phyloP scores from a whole-genome alignment of 1,140 invertebrate genomes.

The Gryllus bimaculatus region DNA sequence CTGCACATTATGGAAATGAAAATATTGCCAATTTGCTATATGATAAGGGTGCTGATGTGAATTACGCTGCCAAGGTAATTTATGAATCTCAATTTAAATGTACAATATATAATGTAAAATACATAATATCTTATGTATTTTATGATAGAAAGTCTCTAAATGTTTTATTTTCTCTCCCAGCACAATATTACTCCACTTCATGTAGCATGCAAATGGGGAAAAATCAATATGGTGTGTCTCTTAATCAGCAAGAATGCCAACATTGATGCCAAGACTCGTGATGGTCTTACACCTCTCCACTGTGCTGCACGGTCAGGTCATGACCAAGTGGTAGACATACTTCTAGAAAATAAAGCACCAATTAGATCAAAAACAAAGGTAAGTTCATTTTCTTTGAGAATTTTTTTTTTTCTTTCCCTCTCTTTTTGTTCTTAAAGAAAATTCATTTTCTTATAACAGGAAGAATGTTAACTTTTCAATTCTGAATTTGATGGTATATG shows the following conservation, averaged over 20 bases:
- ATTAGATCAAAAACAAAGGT: constrained; percentile 97
- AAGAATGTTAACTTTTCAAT: no score
- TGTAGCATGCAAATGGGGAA: constrained; percentile 96
- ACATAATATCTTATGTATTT: background rate
- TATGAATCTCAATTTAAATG: background rate
- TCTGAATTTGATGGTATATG: no score
- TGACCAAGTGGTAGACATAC: constrained; percentile 85
- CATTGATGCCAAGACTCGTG: constrained; percentile 88
- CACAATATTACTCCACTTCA: constrained; percentile 87
- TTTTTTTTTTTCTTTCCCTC: no score
- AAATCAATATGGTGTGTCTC: constrained; percentile 80
- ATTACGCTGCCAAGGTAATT: constrained; percentile 81
- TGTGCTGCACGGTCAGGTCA: constrained; percentile 94
- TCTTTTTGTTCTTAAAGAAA: no score
- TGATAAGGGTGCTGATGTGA: constrained; percentile 88
- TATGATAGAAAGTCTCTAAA: no score
- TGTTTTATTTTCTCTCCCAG: constrained; percentile 29
- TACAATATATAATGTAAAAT: background rate
- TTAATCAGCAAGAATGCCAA: constrained; percentile 78
- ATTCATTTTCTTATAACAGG: no score
- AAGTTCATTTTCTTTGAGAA: constrained; percentile 6
- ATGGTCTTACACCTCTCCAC: constrained; percentile 85
- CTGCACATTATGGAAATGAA: constrained; percentile 96
- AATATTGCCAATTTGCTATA: constrained; percentile 86
- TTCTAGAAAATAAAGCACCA: constrained; percentile 85